Evolutionary conservation across 2,113 vertebrate genomes (phyloP), one percentile per base, ranked within the genome.

Genomic region (Falcunculus frontatus): DNA sequence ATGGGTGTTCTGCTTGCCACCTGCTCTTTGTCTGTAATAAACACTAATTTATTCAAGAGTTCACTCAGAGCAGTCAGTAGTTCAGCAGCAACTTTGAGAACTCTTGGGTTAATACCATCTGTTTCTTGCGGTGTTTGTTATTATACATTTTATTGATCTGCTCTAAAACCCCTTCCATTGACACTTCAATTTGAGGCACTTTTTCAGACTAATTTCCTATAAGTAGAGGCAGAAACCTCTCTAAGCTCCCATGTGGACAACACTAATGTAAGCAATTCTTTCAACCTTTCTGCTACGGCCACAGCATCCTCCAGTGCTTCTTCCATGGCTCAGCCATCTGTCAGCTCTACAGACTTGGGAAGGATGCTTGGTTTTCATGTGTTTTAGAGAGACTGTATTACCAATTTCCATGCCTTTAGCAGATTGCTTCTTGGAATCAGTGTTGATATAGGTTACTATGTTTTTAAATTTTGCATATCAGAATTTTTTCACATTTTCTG

Each of bases 91-190:
- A 65, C 55, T 89, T 76, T 9, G 30, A 91, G 56, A 84, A 77
- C n/a, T 84, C 57, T 73, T 83, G 29, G 21, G 42, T 90, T 89
- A 89, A 80, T 84, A 76, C 89, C 79, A 69, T 76, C 86, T 96
- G 76, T 65, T 90, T 89, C 46, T 64, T 46, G 53, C 0, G 0
- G 11, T 41, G 59, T n/a, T 76, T 94, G 32, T 77, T 95, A 68
- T 72, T 88, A 84, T 42, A 77, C 33, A 17, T 69, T 69, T 88
- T 84, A 84, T 63, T 84, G 86, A 94, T 84, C 68, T 53, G 19
- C 49, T 94, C 80, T 88, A 56, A 95, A 92, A 25, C 39, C 49
- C 63, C 39, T 75, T 90, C 59, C 90, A 88, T 85, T 96, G 88
- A 85, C 27, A 30, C 35, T 73, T 92, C 37, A 39, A 17, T 94